Evolutionary conservation across 2,888 invertebrate genomes (phyloP).

Genomic region (Hybos culiciformis): DNA sequence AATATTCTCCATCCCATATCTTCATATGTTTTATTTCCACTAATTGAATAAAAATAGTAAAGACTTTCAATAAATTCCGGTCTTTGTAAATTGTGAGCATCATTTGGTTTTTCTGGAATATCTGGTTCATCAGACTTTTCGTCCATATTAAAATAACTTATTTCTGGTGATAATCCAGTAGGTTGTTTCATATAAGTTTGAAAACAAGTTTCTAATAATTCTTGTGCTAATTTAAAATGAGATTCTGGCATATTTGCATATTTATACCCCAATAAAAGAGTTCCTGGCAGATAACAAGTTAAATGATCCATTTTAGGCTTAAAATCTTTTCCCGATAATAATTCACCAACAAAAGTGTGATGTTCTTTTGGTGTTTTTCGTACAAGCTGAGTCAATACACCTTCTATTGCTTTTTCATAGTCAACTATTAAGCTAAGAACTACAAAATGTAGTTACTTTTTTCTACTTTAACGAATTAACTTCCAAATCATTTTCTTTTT

Average conservation of each 20-base stretch:
- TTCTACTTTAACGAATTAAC: no score
- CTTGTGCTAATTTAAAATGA: conserved; percentile 77
- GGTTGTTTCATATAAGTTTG: conserved; percentile 87
- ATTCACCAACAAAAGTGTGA: conserved; percentile 75
- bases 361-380: conserved; percentile 33
- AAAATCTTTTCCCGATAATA: conserved; percentile 66
- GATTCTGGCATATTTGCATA: conserved; percentile 74
- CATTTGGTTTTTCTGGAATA: conserved; percentile 77
- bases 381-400: conserved; percentile 63
- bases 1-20: conserved; percentile 98
- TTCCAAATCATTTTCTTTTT: conserved; percentile 66
- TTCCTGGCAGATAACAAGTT: conserved; percentile 90
- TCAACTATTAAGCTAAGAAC: conserved; percentile 64
- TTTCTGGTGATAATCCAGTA: conserved; percentile 91
- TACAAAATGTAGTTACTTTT: conserved; percentile 5
- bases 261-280: conserved; percentile 75
- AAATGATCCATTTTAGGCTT: conserved; percentile 96
- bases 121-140: conserved; percentile 55
- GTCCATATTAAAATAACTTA: conserved; percentile 82
- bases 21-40: conserved; percentile 88
- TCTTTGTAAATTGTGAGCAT: conserved; percentile 86
- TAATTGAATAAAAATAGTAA: conserved; percentile 91
- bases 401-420: conserved; percentile 69
- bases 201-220: conserved; percentile 84
- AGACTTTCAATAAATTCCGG: conserved; percentile 96